These are phyloP conservation scores for Eretmocerus hayati DNA, from an alignment of 2,888 invertebrate genomes.

Conservation along the genomic window DNA sequence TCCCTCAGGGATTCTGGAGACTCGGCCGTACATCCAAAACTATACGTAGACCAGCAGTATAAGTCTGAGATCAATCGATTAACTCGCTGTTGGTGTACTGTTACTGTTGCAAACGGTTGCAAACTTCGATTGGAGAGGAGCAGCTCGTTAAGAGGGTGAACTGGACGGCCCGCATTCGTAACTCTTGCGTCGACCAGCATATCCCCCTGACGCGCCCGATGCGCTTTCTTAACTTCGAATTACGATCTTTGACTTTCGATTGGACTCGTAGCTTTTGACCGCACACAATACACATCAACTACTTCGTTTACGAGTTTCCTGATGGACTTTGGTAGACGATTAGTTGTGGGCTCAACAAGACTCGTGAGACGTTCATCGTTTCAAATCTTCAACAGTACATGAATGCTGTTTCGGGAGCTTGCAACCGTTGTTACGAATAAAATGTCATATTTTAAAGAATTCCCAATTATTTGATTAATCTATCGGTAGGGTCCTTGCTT, in stretches of 20 bases:
- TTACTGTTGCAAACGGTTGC: constrained; percentile 29
- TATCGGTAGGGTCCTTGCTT: too few relatives aligned
- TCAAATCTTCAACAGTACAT: too few relatives aligned
- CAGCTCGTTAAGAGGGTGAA: constrained; percentile 23
- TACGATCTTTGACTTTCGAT: constrained; percentile 1
- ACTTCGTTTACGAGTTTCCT: too few relatives aligned
- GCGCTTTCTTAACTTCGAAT: constrained; percentile 8
- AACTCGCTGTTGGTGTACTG: constrained; percentile 23
- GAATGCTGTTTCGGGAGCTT: too few relatives aligned
- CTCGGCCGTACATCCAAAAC: too few relatives aligned
- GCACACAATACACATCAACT: neutral
- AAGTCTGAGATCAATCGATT: constrained; percentile 43
- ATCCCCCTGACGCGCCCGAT: neutral
- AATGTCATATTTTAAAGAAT: too few relatives aligned
- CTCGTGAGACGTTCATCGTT: too few relatives aligned
- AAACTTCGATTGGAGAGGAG: constrained; percentile 40
- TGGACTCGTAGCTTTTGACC: neutral
- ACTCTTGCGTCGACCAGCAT: constrained; percentile 4
- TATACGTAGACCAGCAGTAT: constrained; percentile 2
- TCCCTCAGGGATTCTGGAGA: too few relatives aligned
- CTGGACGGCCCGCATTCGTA: constrained; percentile 23
- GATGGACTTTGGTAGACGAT: too few relatives aligned
- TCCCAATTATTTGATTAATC: too few relatives aligned
- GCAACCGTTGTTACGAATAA: too few relatives aligned
- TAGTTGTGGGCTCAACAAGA: too few relatives aligned